Conservation (phyloP, 1,140 invertebrate species). For the Batillaria attramentaria region DNA sequence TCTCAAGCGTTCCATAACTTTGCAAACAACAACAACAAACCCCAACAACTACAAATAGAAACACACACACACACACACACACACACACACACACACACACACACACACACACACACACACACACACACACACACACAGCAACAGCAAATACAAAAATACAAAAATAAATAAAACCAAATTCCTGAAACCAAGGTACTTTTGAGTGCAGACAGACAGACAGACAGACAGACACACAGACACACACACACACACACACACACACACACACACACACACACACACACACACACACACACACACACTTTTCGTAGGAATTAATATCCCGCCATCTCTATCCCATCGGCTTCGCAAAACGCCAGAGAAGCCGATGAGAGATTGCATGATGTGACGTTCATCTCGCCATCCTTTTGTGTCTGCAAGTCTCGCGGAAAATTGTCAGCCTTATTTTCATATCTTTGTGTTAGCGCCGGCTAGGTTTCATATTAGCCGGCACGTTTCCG, state of each 20-base stretch:
- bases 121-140: constrained; percentile 8
- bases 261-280: too few species aligned
- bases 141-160: constrained; percentile 67
- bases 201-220: neutral
- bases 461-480: too few species aligned
- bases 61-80: neutral
- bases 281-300: constrained; percentile 7
- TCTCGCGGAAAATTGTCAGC: neutral
- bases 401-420: neutral
- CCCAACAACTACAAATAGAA: too few species aligned
- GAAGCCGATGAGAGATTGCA: neutral
- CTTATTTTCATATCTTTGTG: neutral
- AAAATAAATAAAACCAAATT: constrained; percentile 67
- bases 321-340: too few species aligned
- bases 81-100: neutral
- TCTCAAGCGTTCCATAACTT: too few species aligned
- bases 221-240: neutral
- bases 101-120: neutral
- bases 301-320: too few species aligned
- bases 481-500: too few species aligned
- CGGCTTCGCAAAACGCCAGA: neutral
- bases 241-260: neutral
- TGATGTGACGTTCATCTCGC: neutral
- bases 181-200: constrained; percentile 67
- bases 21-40: too few species aligned